Conservation (phyloP, 2,888 invertebrate species). For the Acleris sparsana region DNA sequence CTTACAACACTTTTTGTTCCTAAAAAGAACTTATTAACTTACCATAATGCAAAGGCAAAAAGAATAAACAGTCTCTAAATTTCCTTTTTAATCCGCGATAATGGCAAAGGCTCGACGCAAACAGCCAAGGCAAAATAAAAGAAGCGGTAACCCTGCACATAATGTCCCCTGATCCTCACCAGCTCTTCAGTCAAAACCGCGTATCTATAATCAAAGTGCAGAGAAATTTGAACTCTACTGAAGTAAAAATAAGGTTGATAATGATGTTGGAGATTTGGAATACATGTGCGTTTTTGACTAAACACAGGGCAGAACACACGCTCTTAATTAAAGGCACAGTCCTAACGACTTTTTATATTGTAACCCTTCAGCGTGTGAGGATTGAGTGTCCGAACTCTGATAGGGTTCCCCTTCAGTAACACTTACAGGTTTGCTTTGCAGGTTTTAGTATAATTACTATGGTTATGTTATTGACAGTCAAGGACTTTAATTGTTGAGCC, state of each 20-base stretch:
- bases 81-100: constrained; percentile 3
- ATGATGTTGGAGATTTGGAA: no score
- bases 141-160: constrained; percentile 6
- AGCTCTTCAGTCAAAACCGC: no score
- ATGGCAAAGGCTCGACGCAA: constrained; percentile 7
- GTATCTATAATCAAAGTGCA: no score
- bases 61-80: constrained; percentile 1
- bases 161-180: constrained; percentile 1
- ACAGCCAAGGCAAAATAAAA: constrained; percentile 17
- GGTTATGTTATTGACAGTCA: no score
- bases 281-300: no score
- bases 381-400: neutral
- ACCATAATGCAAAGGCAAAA: no score
- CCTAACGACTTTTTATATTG: constrained; percentile 29
- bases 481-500: no score
- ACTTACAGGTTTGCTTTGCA: neutral
- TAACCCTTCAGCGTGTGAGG: constrained; percentile 28
- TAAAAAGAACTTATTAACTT: no score
- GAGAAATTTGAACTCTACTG: no score
- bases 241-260: no score
- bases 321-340: constrained; percentile 26
- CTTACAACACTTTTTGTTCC: no score
- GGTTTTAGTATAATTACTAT: no score
- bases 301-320: constrained; percentile 7
- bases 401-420: neutral